Evolutionary conservation across 37 sponge, comb jelly and placozoan species (phyloP).

Genomic region (Halisarca cf. caerulea): DNA sequence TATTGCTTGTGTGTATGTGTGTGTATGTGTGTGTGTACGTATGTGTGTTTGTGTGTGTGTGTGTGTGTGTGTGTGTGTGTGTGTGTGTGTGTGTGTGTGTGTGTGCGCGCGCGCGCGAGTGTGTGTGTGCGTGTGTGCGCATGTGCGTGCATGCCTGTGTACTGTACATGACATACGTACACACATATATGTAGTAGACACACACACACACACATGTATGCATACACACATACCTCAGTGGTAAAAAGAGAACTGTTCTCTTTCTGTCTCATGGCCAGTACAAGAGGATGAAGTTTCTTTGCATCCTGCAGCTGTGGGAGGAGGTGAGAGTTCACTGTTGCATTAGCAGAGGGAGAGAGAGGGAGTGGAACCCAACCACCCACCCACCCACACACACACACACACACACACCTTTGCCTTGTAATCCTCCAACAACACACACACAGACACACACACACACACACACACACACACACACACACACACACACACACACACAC

Average conservation of each 20-base stretch:
- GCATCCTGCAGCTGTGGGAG: neutral
- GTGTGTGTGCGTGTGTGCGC: too few relatives aligned
- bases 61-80: too few relatives aligned
- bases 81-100: too few relatives aligned
- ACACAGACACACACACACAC: constrained; percentile 19
- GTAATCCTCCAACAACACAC: constrained; percentile 59
- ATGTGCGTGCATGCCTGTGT: neutral
- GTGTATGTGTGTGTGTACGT: too few relatives aligned
- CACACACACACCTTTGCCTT: constrained; percentile 17
- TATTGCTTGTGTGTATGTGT: too few relatives aligned
- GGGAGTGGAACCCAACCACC: too few relatives aligned
- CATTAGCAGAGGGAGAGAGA: neutral
- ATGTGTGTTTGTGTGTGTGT: too few relatives aligned
- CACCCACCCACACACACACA: neutral
- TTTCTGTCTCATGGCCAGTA: neutral
- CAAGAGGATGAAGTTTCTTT: neutral
- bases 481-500: neutral
- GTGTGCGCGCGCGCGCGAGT: too few relatives aligned
- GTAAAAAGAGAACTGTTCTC: neutral
- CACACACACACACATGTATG: neutral
- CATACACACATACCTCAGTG: neutral
- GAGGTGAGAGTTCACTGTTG: neutral
- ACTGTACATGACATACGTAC: neutral
- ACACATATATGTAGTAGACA: neutral
- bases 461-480: constrained; percentile 1